Evolutionary conservation across 2,888 invertebrate species (phyloP), one percentile per base, ranked within the genome.

Genomic region (Cryptus armator): DNA sequence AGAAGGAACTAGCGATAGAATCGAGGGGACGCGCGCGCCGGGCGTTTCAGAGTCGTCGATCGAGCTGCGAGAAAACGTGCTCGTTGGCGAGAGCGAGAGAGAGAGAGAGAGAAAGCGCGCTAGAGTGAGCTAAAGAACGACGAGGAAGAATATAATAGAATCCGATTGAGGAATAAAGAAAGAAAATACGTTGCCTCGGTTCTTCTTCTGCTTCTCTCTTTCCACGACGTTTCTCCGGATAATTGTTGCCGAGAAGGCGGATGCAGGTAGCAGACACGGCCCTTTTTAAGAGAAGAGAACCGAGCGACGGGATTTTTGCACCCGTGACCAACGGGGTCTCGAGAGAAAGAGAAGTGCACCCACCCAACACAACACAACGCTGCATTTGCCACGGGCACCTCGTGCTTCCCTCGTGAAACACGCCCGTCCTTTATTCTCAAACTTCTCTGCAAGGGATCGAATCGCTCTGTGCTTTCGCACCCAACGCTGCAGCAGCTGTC

Each of bases 171-270:
- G 75, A 78, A 87, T 75, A 85, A 51, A 86, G 66, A 80, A 78
- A 85, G 70, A 81, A 67, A 77, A 70, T 59, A 19, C 10, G n/a
- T 48, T 59, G 24, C 16, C 10, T 78, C 43, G 71, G 64, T 29
- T 32, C 62, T 19, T 70, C 79, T 48, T 56, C 48, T 10, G 74
- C 48, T 62, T 56, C 75, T 80, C 79, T 81, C 79, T 87, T 86
- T 86, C 70, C 84, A 82, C 84, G 76, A 78, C 84, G 84, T 87
- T 88, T 89, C 85, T 80, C 84, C 84, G 76, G 86, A 87, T 88
- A 88, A 89, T 89, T 87, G 86, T 85, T 89, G 88, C 85, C 86
- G 74, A 80, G 86, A 87, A 86, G 83, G 86, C 86, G 86, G 85
- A 88, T 84, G 81, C 87, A 88, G 87, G 88, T 87, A 88, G 87